Conservation (phyloP, 2,888 invertebrate genomes). For the Incurvaria masculella region DNA sequence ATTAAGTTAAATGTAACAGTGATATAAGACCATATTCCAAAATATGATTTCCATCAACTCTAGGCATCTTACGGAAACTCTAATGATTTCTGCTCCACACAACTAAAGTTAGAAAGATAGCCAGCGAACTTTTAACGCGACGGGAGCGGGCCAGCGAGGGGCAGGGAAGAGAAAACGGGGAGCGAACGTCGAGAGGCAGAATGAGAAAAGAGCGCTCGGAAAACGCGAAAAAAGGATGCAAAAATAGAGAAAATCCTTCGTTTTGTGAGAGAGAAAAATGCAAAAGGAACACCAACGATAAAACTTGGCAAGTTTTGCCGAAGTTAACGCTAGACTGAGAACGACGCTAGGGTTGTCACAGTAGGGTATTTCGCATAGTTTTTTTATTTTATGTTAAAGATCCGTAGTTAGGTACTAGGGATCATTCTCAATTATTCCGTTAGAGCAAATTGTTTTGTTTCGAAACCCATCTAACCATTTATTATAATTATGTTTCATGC, state of each 20-base stretch:
- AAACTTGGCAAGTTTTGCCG: constrained; percentile 48
- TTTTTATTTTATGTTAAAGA: no score
- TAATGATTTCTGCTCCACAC: constrained; percentile 22
- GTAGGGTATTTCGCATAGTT: no score
- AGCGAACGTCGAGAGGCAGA: constrained; percentile 21
- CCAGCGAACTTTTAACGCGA: constrained; percentile 51
- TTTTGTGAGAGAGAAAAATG: constrained; percentile 41
- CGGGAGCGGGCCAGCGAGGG: neutral
- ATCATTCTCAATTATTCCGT: constrained; percentile 1
- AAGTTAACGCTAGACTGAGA: constrained; percentile 25
- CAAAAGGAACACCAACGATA: constrained; percentile 40
- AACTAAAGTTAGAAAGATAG: constrained; percentile 54
- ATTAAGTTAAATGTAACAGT: no score
- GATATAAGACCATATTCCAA: no score
- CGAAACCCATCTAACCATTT: no score
- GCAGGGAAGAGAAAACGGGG: constrained; percentile 14
- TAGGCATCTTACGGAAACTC: no score
- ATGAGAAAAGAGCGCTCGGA: neutral
- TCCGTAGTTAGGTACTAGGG: neutral
- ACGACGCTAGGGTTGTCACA: constrained; percentile 26
- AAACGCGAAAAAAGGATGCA: constrained; percentile 26
- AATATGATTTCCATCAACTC: no score
- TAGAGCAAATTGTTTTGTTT: constrained; percentile 25
- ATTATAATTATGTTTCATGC: no score
- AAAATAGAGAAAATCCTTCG: constrained; percentile 28